These are phyloP conservation scores for Himantopus leucocephalus DNA, from an alignment of 2,113 vertebrate species.

Conservation along the genomic window DNA sequence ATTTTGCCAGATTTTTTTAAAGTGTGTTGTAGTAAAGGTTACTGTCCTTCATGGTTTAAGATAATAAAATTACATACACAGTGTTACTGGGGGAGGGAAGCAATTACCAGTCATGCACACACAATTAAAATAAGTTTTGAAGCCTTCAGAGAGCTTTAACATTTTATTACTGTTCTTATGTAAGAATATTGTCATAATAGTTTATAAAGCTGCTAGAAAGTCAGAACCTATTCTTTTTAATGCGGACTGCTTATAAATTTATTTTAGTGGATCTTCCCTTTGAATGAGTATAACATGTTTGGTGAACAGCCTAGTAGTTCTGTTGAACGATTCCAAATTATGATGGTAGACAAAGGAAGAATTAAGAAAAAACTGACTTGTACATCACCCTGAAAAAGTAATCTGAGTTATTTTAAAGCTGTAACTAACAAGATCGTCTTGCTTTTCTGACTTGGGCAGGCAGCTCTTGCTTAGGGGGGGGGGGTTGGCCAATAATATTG, in stretches of 20 bases:
- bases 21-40: constrained; percentile 11
- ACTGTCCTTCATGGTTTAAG: constrained; percentile 37
- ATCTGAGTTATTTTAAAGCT: neutral
- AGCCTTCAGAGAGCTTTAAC: neutral
- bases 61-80: constrained; percentile 39
- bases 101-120: constrained; percentile 27
- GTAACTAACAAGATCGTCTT: neutral
- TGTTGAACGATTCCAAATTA: neutral
- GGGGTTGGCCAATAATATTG: neutral
- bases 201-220: neutral
- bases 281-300: neutral
- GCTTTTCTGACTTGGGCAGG: neutral
- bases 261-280: neutral
- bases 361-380: neutral
- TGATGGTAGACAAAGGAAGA: neutral
- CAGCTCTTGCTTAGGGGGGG: neutral
- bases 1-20: neutral
- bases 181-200: neutral
- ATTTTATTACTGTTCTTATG: neutral
- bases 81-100: neutral
- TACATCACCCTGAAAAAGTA: neutral
- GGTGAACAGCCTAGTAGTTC: neutral
- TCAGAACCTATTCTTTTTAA: neutral
- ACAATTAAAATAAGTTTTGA: constrained; percentile 38
- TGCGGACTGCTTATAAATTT: neutral